Base-by-base conservation (phyloP, 2,113 vertebrate species). In the Acrocephalus arundinaceus region DNA sequence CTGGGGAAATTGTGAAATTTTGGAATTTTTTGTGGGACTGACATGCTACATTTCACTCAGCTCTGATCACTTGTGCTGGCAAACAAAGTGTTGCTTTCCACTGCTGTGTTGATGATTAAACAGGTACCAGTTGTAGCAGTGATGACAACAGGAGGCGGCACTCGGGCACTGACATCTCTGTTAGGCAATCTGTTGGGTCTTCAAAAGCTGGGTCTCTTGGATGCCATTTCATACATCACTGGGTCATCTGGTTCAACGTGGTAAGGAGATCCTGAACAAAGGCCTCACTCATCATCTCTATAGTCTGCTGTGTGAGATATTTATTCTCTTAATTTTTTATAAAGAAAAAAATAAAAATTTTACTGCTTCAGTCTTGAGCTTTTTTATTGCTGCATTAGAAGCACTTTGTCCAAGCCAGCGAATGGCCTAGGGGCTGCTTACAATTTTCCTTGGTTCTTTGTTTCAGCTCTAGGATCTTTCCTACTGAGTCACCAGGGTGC, bases 191-290 rank as follows among this genome's bases (percentile, higher is more conserved):
- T 99, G 13, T 93, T 88, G 91, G 98, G 97, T 37, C 98, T 99
- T 81, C 98, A 99, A 97, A 97, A 98, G 52, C 65, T 98, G 73
- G 97, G 93, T n/a, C 97, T 99, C 54, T 96, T 99, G 71, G 98
- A 99, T 75, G 96, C 97, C 37, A 84, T 98, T 87, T 98, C 97
- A 54, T 99, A 99, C 87, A 98, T 99, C 76, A 98, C 98, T 35
- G 98, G 98, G 27, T 98, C 98, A 71, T 99, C 99, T 10, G 99
- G 99, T 39, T 98, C 99, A 80, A 99, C 99, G 17, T 99, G 99
- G 99, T 99, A 94, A 98, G 98, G 41, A 84, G 12, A 49, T 41
- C 10, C 46, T 66, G 37, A 87, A 15, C 16, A 62, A 55, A 54
- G 30, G 19, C 43, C 15, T 27, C 3, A 6, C 62, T 57, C 2